Evolutionary conservation across 2,888 invertebrate genomes (phyloP).

Genomic region (Leptogaster cylindrica): DNA sequence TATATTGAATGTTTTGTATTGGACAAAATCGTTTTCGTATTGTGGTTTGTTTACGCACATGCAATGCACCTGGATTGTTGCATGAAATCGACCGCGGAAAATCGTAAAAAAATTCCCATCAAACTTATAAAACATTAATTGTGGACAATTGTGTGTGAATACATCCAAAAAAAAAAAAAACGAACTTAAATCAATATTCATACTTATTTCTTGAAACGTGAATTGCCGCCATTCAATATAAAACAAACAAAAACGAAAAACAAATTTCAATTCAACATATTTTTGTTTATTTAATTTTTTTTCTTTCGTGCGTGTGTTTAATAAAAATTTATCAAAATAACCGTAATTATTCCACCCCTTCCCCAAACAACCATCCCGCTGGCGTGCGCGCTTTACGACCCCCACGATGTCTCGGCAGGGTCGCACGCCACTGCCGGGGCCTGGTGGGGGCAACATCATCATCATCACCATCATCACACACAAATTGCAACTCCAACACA

Average conservation of each 20-base stretch:
- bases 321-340: constrained; percentile 61
- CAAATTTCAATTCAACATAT: background rate
- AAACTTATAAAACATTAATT: background rate
- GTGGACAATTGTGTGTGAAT: background rate
- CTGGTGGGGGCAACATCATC: constrained; percentile 62
- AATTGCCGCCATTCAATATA: no score
- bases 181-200: no score
- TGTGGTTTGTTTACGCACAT: background rate
- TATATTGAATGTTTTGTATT: no score
- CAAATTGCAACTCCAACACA: constrained; percentile 63
- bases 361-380: constrained; percentile 64
- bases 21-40: background rate
- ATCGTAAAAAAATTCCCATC: background rate
- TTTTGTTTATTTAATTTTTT: constrained; percentile 23
- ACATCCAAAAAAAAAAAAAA: background rate
- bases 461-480: constrained; percentile 56
- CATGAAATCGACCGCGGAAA: background rate
- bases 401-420: constrained; percentile 65
- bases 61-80: constrained; percentile 45
- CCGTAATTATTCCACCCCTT: constrained; percentile 64
- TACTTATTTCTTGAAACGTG: no score
- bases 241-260: constrained; percentile 2
- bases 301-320: constrained; percentile 48
- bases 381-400: constrained; percentile 64
- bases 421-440: constrained; percentile 64